Evolutionary conservation across 2,113 vertebrate genomes (phyloP).

Genomic region (Coptodon bakossiorum): DNA sequence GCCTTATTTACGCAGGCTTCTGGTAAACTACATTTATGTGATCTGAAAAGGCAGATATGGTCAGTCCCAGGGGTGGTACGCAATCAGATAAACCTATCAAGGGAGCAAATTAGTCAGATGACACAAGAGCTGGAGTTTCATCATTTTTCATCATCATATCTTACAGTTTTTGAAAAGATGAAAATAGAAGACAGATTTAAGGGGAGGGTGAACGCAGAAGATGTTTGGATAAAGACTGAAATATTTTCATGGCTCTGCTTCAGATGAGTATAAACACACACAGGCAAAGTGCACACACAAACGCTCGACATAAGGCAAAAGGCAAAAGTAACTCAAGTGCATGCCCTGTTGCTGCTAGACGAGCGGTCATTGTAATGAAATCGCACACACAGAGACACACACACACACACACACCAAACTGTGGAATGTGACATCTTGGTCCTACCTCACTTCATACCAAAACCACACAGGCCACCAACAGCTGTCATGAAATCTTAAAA

Average conservation of each 20-base stretch:
- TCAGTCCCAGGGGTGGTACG: conserved; percentile 35
- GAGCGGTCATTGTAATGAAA: conserved; percentile 24
- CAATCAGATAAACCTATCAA: conserved; percentile 61
- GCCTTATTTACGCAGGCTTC: conserved; percentile 42
- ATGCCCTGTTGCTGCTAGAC: conserved; percentile 1
- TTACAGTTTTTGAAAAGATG: conserved; percentile 2
- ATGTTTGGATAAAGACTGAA: conserved; percentile 9
- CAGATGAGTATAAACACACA: background rate
- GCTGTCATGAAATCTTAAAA: background rate
- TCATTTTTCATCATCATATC: conserved; percentile 57
- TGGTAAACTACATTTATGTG: conserved; percentile 65
- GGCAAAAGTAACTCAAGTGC: background rate
- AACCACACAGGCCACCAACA: conserved; percentile 47
- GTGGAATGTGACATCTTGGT: conserved; percentile 75
- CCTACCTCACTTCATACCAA: conserved; percentile 57
- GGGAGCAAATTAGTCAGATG: conserved; percentile 56
- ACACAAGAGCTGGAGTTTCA: conserved; percentile 47
- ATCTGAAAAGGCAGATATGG: conserved; percentile 52
- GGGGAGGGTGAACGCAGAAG: background rate
- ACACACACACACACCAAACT: conserved; percentile 62
- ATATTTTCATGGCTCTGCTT: background rate
- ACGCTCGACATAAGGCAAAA: background rate
- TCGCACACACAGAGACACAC: conserved; percentile 40
- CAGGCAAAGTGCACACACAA: background rate
- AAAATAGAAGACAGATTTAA: conserved; percentile 17